A percentile compares a stretch with the other conserved stretches of the same genome.
phyloP scores from a whole-genome alignment of 2,888 invertebrate species.

The Hypercompe scribonia region DNA sequence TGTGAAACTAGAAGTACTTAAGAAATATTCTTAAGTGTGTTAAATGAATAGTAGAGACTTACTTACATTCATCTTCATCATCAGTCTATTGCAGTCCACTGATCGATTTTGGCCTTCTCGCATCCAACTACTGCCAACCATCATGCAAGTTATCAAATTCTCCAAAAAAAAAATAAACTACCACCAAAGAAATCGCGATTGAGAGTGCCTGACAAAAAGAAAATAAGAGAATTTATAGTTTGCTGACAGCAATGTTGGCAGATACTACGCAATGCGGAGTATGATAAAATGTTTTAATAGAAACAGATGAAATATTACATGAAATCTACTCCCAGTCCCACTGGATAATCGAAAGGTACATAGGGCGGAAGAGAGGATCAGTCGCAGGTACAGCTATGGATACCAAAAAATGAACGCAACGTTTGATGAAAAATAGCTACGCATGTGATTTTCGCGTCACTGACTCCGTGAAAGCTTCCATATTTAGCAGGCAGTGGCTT shows the following conservation, averaged over 20 bases:
- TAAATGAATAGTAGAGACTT: background rate
- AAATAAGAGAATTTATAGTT: slow-evolving; percentile 53
- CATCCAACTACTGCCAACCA: too few relatives aligned
- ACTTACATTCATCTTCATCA: background rate
- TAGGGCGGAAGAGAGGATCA: slow-evolving; percentile 59
- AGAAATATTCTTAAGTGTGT: background rate
- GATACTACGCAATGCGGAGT: slow-evolving; percentile 51
- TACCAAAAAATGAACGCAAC: slow-evolving; percentile 57
- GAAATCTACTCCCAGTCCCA: slow-evolving; percentile 56
- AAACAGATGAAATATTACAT: slow-evolving; percentile 55
- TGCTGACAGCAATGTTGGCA: slow-evolving; percentile 53
- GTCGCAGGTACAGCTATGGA: slow-evolving; percentile 50
- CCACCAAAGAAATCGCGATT: slow-evolving; percentile 16
- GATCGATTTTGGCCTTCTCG: too few relatives aligned
- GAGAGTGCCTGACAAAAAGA: slow-evolving; percentile 29
- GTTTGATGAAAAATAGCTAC: slow-evolving; percentile 64
- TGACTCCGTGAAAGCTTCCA: slow-evolving; percentile 53
- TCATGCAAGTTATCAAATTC: too few relatives aligned
- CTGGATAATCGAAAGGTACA: slow-evolving; percentile 61
- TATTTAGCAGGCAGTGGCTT: slow-evolving; percentile 39
- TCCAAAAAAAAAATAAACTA: background rate
- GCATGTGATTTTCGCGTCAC: slow-evolving; percentile 57
- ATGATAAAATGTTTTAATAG: slow-evolving; percentile 55
- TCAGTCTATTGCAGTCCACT: too few relatives aligned
- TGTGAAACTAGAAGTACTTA: background rate